Conservation (phyloP, 2,888 invertebrate species). For the Antheraea assamensis region DNA sequence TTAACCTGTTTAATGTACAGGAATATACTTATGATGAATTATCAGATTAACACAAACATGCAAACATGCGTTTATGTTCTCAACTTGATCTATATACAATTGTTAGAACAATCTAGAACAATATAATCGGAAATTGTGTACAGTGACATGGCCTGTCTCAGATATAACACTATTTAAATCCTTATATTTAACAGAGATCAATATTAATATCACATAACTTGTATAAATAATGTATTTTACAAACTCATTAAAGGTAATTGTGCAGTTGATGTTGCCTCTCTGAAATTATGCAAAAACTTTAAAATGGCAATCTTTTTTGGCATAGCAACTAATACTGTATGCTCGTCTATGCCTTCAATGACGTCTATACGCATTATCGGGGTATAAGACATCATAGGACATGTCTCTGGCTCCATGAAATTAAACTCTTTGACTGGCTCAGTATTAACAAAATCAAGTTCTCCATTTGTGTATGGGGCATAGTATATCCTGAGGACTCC, state of each 20-base stretch:
- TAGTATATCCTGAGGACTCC: conserved; percentile 64
- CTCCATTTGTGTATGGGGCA: conserved; percentile 48
- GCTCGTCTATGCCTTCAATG: conserved; percentile 55
- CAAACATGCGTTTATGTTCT: too few relatives aligned
- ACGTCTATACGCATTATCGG: conserved; percentile 65
- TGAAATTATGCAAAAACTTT: conserved; percentile 53
- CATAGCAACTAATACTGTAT: conserved; percentile 64
- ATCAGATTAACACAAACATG: too few relatives aligned
- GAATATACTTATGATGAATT: too few relatives aligned
- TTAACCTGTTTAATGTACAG: too few relatives aligned
- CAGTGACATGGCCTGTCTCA: too few relatives aligned
- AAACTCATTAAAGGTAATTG: background rate
- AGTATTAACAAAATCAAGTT: conserved; percentile 55
- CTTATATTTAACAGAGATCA: too few relatives aligned
- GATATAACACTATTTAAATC: too few relatives aligned
- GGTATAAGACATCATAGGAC: conserved; percentile 55
- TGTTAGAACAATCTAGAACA: too few relatives aligned
- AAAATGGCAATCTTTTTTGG: conserved; percentile 64
- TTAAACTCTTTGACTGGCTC: conserved; percentile 61
- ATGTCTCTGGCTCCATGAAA: conserved; percentile 57
- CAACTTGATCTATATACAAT: too few relatives aligned
- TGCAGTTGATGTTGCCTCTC: conserved; percentile 33
- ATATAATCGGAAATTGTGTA: too few relatives aligned
- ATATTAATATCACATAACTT: too few relatives aligned
- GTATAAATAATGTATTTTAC: background rate